A percentile compares a stretch with the other conserved stretches of the same genome.
These are phyloP conservation scores for Brachionichthys hirsutus DNA, from an alignment of 2,113 vertebrate species.

Conservation along the genomic window DNA sequence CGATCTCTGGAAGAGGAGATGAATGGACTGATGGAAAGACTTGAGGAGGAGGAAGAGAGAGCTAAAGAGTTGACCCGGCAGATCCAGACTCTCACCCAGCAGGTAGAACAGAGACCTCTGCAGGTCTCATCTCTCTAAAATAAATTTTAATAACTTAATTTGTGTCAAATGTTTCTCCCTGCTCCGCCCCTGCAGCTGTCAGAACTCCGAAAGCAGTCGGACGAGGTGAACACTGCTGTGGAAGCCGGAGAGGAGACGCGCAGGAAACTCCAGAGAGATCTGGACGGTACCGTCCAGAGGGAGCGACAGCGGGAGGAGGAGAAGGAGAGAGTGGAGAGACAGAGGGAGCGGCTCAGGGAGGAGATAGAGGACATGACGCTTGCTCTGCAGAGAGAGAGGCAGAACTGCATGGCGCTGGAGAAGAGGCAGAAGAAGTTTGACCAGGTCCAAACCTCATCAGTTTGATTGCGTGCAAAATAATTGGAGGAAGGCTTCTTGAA, in stretches of 20 bases:
- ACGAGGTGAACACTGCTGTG: constrained; percentile 81
- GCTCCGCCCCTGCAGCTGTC: constrained; percentile 69
- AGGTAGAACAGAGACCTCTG: constrained; percentile 59
- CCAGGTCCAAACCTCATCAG: constrained; percentile 74
- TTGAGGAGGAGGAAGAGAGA: constrained; percentile 85
- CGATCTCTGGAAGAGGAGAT: constrained; percentile 86
- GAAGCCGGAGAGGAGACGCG: constrained; percentile 83
- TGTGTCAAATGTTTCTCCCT: no score
- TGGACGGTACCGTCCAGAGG: constrained; percentile 78
- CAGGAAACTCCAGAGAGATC: constrained; percentile 83
- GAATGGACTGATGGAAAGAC: constrained; percentile 80
- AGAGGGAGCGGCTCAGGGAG: constrained; percentile 84
- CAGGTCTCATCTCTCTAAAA: no score
- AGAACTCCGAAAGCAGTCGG: constrained; percentile 83
- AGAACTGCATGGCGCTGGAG: constrained; percentile 84
- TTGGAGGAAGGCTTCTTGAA: background rate
- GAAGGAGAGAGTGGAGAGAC: constrained; percentile 80
- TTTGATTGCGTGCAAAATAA: background rate
- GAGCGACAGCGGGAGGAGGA: constrained; percentile 85
- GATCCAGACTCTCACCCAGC: constrained; percentile 78
- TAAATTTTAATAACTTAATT: background rate
- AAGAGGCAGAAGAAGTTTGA: constrained; percentile 94
- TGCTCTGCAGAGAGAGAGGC: constrained; percentile 86
- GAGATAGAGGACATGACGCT: constrained; percentile 87
- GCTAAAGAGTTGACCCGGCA: constrained; percentile 77